Evolutionary conservation across 1,140 invertebrate species (phyloP).

Genomic region (Pogonognathellus flavescens): DNA sequence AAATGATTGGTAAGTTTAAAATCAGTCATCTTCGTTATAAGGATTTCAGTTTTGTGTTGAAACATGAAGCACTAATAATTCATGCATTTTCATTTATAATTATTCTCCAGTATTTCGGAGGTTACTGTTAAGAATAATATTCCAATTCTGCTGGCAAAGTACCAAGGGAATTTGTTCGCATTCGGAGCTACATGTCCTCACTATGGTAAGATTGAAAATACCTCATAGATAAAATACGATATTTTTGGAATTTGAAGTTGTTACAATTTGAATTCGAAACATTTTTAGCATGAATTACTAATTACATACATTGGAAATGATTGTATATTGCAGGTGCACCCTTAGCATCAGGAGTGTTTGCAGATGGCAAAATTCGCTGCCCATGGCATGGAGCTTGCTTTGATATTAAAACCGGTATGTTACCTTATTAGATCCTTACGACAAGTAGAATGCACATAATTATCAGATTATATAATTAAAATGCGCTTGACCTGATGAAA

Average conservation of each 20-base stretch:
- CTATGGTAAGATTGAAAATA: no score
- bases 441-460: no score
- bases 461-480: no score
- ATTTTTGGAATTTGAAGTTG: no score
- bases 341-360: slow-evolving; percentile 84
- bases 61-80: no score
- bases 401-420: slow-evolving; percentile 83
- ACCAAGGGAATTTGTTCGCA: slow-evolving; percentile 84
- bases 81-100: not conserved
- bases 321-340: slow-evolving; percentile 75
- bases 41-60: no score
- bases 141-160: slow-evolving; percentile 82
- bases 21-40: no score
- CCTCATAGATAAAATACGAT: no score
- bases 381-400: slow-evolving; percentile 98
- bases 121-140: slow-evolving; percentile 1
- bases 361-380: slow-evolving; percentile 87
- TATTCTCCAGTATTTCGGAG: not conserved
- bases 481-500: no score
- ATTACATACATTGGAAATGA: no score
- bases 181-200: slow-evolving; percentile 92
- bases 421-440: not conserved
- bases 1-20: not conserved
- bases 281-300: no score
- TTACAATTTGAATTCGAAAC: no score